Evolutionary conservation across 2,797 vertebrate genomes (phyloP), one percentile per base, ranked within the genome.

Genomic region (Euthynnus affinis): DNA sequence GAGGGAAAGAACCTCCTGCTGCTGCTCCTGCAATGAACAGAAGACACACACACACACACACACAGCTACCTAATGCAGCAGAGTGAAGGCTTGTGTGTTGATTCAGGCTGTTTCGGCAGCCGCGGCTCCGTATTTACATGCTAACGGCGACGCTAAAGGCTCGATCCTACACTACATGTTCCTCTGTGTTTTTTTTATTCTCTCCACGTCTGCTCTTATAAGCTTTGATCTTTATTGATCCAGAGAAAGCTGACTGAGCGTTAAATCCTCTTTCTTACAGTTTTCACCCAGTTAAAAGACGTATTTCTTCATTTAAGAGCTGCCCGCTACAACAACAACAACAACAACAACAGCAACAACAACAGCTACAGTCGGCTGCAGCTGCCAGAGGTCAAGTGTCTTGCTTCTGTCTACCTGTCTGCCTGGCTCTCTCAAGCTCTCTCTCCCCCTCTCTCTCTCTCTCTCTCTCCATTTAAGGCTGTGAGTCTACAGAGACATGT

Each of bases 401-500:
- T 73, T 52, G 37, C 46, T 66, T 70, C 42, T 59, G 49, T 78
- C 67, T 59, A 81, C 78, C 62, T 84, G 68, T 20, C 22, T 9
- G 64, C n/a, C 20, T 9, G 23, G 1, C 46, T 52, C 40, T 22
- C 55, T 57, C 55, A 6, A 2, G 8, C 72, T 55, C 72, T 55
- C 68, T 62, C 37, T 74, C 68, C n/a, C n/a, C n/a, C n/a, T n/a
- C 46, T 52, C 40, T 22, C 55, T 57, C 55, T 55, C 72, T 55
- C 68, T 62, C 37, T 74, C 68, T 74, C 70, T 76, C 86, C 81
- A 85, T 88, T 78, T 83, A 88, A 77, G 86, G 83, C 68, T 25
- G n/a, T 7, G 42, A 57, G 78, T 69, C 15, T 48, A 46, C 49
- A 4, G 55, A 77, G 64, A 67, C 44, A 22, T 27, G 59, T 53